Percentiles rank a stretch among this genome's conserved stretches.
Conservation (phyloP, 2,113 vertebrate species). For the Silurus meridionalis region DNA sequence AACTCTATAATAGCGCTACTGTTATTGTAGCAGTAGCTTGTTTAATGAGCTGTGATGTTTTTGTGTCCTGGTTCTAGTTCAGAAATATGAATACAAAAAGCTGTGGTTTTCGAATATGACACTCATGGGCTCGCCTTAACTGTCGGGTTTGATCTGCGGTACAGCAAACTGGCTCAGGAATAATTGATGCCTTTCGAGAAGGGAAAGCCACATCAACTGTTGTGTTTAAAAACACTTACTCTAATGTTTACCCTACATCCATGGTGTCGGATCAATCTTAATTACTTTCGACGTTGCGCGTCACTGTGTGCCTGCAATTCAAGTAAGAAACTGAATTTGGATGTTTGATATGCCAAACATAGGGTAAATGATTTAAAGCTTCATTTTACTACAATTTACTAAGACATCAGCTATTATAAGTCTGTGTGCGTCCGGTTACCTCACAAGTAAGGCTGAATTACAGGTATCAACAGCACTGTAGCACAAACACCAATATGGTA, state of each 20-base stretch:
- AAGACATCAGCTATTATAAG: background rate
- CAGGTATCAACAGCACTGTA: background rate
- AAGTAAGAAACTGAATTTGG: background rate
- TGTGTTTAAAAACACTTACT: conserved; percentile 37
- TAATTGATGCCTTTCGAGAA: conserved; percentile 40
- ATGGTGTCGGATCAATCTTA: background rate
- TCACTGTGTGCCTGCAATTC: background rate
- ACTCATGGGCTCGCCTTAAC: conserved; percentile 15
- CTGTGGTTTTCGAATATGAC: conserved; percentile 18
- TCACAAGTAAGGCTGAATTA: background rate
- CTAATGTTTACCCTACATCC: conserved; percentile 3
- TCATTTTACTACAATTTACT: background rate
- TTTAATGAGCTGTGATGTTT: background rate
- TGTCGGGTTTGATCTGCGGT: background rate
- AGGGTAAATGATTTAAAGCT: background rate
- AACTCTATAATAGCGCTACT: background rate
- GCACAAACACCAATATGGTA: background rate
- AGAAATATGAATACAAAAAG: conserved; percentile 4
- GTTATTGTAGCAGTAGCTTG: background rate
- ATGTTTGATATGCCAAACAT: background rate
- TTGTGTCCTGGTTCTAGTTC: background rate
- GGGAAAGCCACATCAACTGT: conserved; percentile 23
- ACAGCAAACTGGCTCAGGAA: conserved; percentile 36
- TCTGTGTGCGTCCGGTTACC: background rate
- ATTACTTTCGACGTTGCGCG: background rate